These are phyloP conservation scores for Rhinoderma darwinii DNA, from an alignment of 2,113 vertebrate genomes.

Conservation along the genomic window DNA sequence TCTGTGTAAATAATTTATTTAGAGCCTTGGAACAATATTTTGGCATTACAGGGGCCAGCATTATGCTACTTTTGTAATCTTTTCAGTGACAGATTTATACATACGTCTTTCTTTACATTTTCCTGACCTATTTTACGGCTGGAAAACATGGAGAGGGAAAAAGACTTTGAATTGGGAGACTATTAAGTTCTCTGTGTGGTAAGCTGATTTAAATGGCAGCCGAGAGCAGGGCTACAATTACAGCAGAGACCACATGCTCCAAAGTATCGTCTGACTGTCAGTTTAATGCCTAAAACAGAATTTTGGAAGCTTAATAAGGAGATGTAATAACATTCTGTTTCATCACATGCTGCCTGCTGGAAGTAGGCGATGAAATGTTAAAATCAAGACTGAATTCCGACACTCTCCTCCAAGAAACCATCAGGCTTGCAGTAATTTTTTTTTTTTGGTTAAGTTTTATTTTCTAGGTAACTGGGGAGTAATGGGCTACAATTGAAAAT, in stretches of 20 bases:
- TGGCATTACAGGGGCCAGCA: too few relatives aligned
- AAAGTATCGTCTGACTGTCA: slow-evolving; percentile 5
- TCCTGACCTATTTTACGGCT: slow-evolving; percentile 30
- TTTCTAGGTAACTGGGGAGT: neutral
- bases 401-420: neutral
- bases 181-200: neutral
- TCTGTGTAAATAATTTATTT: too few relatives aligned
- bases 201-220: slow-evolving; percentile 9
- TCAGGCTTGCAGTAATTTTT: neutral
- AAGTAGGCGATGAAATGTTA: slow-evolving; percentile 20
- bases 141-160: slow-evolving; percentile 1
- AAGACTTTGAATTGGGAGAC: neutral
- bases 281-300: slow-evolving; percentile 39
- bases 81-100: neutral
- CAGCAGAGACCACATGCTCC: slow-evolving; percentile 8
- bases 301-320: slow-evolving; percentile 41
- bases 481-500: neutral
- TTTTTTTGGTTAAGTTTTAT: slow-evolving; percentile 7
- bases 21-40: too few relatives aligned
- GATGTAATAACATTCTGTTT: slow-evolving; percentile 32
- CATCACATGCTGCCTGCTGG: slow-evolving; percentile 21
- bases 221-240: neutral
- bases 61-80: too few relatives aligned
- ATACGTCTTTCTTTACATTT: neutral
- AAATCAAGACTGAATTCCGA: slow-evolving; percentile 9